Conservation (phyloP, 1,140 invertebrate genomes). For the Ceratina australensis region DNA sequence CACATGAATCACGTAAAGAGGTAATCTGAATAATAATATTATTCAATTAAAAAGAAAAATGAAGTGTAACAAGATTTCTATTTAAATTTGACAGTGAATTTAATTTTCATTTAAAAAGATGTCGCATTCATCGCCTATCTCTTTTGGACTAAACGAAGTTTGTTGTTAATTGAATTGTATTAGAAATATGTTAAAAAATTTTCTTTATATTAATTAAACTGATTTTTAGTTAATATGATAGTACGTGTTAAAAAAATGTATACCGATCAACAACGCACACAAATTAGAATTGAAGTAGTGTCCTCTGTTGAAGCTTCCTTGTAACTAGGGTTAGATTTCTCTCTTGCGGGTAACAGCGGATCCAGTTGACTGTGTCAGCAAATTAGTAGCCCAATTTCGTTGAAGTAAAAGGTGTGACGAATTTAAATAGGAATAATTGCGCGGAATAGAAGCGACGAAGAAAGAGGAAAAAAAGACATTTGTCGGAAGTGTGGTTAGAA, state of each 20-base stretch:
- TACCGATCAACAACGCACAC: slow-evolving; percentile 36
- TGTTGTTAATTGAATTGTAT: slow-evolving; percentile 9
- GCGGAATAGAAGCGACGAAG: background rate
- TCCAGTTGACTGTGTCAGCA: background rate
- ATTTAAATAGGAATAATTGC: background rate
- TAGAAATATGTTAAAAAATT: background rate
- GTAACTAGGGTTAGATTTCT: slow-evolving; percentile 54
- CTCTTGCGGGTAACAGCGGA: slow-evolving; percentile 44
- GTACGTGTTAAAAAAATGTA: slow-evolving; percentile 25
- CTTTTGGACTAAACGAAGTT: background rate
- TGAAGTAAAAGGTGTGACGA: background rate
- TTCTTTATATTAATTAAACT: slow-evolving; percentile 2
- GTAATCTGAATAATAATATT: no score
- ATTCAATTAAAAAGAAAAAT: no score
- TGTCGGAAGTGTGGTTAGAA: slow-evolving; percentile 63
- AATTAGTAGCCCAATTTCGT: background rate
- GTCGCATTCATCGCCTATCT: slow-evolving; percentile 34
- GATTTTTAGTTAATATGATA: slow-evolving; percentile 23
- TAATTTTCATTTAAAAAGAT: slow-evolving; percentile 15
- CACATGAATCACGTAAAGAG: background rate
- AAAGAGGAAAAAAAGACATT: background rate
- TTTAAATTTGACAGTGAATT: slow-evolving; percentile 26
- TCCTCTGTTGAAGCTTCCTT: slow-evolving; percentile 65
- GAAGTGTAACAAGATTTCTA: no score
- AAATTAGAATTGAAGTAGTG: slow-evolving; percentile 66